phyloP scores from a whole-genome alignment of 2,113 vertebrate genomes.

The Cephalopterus ornatus region DNA sequence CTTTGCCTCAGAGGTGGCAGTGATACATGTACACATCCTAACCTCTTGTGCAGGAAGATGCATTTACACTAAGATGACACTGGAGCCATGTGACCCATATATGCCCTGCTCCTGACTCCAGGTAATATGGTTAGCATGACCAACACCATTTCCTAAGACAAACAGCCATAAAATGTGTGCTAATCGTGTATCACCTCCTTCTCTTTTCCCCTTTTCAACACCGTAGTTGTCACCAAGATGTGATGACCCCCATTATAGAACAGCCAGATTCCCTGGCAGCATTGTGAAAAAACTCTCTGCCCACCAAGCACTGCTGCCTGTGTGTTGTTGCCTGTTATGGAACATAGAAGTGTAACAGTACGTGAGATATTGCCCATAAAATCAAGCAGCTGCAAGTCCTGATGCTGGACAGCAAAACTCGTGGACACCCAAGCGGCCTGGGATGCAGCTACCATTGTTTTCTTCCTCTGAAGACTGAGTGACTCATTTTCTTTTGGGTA shows the following conservation, averaged over 20 bases:
- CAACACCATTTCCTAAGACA: not conserved
- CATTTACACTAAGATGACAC: not conserved
- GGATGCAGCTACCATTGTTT: not conserved
- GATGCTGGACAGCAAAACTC: not conserved
- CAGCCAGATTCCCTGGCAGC: not conserved
- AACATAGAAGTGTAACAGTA: not conserved
- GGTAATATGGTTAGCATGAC: not conserved
- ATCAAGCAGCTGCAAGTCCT: not conserved
- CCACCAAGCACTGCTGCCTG: not conserved
- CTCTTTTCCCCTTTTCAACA: not conserved
- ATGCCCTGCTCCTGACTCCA: not conserved
- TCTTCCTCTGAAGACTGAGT: not conserved
- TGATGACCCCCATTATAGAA: fast-evolving
- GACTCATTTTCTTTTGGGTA: not conserved
- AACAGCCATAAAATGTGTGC: not conserved
- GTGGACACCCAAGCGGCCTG: not conserved
- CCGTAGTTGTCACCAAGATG: not conserved
- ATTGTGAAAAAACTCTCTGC: not conserved
- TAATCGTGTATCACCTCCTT: not conserved
- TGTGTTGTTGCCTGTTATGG: not conserved
- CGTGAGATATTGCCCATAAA: not conserved
- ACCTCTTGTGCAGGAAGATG: not conserved
- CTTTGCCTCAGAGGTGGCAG: not conserved
- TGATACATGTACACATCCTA: not conserved
- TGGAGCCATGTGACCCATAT: not conserved